phyloP scores from a whole-genome alignment of 2,888 invertebrate genomes.

The Caenorhabditis wallacei region DNA sequence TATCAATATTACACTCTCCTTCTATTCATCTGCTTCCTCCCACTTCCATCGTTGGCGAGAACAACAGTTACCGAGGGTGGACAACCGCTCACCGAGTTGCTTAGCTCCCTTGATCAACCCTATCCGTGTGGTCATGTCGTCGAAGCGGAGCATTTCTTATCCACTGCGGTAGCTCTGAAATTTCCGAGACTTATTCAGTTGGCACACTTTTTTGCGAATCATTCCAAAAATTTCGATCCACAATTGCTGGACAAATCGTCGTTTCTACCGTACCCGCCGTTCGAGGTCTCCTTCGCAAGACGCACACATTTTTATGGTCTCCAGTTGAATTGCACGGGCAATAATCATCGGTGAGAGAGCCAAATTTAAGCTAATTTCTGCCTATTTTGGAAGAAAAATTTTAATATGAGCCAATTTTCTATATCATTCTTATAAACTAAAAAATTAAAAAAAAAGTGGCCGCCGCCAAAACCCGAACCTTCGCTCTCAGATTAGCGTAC shows the following conservation, averaged over 20 bases:
- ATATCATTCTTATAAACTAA: no score
- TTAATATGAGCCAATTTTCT: no score
- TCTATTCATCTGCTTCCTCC: not conserved
- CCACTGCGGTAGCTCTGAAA: constrained; percentile 60
- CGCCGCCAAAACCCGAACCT: no score
- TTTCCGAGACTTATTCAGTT: constrained; percentile 65
- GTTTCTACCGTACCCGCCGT: constrained; percentile 49
- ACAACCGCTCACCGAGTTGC: constrained; percentile 50
- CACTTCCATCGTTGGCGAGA: not conserved
- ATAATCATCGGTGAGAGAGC: constrained; percentile 55
- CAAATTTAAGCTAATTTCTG: not conserved
- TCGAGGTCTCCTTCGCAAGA: constrained; percentile 39
- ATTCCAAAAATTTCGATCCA: constrained; percentile 64
- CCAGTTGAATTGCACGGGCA: constrained; percentile 56
- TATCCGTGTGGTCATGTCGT: constrained; percentile 67
- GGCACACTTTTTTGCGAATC: constrained; percentile 70
- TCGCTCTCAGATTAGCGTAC: no score
- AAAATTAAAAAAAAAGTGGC: no score
- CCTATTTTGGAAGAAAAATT: not conserved
- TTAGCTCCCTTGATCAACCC: constrained; percentile 60
- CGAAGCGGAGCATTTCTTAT: constrained; percentile 65
- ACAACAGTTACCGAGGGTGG: constrained; percentile 39
- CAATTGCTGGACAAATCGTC: constrained; percentile 55
- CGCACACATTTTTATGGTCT: constrained; percentile 60
- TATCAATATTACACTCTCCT: constrained; percentile 1